Conservation (phyloP, 2,797 vertebrate genomes). For the Pseudotriccus pelzelni region DNA sequence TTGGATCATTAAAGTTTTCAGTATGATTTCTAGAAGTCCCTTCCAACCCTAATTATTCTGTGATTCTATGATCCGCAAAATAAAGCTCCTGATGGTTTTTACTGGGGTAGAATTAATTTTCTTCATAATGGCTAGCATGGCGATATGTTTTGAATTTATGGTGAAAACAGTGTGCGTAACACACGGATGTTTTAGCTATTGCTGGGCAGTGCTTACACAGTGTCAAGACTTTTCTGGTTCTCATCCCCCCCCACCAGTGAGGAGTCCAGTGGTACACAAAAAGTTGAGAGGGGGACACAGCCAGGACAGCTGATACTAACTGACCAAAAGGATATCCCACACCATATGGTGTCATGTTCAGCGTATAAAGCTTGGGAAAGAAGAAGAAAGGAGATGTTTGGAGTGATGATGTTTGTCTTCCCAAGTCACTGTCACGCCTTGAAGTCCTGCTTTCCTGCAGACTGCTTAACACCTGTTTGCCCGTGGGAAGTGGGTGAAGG, state of each 20-base stretch:
- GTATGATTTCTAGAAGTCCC: not conserved
- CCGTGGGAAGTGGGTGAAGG: not conserved
- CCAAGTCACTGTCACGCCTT: not conserved
- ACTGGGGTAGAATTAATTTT: not conserved
- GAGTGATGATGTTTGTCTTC: not conserved
- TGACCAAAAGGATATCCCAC: not conserved
- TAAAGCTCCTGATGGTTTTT: not conserved
- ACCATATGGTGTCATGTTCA: not conserved
- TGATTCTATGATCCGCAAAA: not conserved
- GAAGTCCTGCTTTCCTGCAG: rapidly evolving
- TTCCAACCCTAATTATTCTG: not conserved
- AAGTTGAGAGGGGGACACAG: not conserved
- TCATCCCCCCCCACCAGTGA: not conserved
- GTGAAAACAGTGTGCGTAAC: not conserved
- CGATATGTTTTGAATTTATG: not conserved
- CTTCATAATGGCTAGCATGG: not conserved
- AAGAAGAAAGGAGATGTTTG: not conserved
- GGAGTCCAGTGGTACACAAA: not conserved
- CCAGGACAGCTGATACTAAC: not conserved
- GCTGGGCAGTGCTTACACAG: not conserved
- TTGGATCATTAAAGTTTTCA: not conserved
- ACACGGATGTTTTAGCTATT: not conserved
- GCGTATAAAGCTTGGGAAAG: not conserved
- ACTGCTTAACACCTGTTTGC: not conserved
- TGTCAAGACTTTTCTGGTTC: not conserved